Percentiles rank a stretch among this genome's conserved stretches.
Conservation (phyloP, 2,888 invertebrate species). For the Thumatha senex region DNA sequence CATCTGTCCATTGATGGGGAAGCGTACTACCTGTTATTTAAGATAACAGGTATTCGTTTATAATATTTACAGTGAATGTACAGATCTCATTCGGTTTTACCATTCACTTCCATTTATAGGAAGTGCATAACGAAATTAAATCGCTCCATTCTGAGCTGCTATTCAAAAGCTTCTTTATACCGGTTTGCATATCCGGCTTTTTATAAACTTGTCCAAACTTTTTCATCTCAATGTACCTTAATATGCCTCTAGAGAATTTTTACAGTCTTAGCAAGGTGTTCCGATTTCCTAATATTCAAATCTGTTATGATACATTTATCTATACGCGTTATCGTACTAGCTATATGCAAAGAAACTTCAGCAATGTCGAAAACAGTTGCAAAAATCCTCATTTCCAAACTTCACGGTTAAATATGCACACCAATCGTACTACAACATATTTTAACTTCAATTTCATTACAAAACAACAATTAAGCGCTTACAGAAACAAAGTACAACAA, state of each 20-base stretch:
- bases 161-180: constrained; percentile 30
- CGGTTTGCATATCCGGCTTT: constrained; percentile 36
- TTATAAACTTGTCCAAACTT: constrained; percentile 24
- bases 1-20: too few species aligned
- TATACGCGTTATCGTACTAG: constrained; percentile 6
- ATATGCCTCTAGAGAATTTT: neutral
- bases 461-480: constrained; percentile 34
- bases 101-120: too few species aligned
- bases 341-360: constrained; percentile 16
- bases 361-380: constrained; percentile 25
- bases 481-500: constrained; percentile 11
- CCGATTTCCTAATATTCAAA: neutral
- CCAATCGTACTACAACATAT: constrained; percentile 28
- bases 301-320: neutral
- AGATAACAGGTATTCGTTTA: too few species aligned
- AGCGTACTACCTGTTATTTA: too few species aligned
- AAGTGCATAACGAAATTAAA: constrained; percentile 7
- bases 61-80: too few species aligned
- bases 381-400: constrained; percentile 29
- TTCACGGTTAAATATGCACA: constrained; percentile 30
- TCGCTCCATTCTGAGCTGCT: constrained; percentile 9
- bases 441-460: constrained; percentile 27
- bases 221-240: constrained; percentile 15
- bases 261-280: neutral
- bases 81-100: too few species aligned